Evolutionary conservation across 2,797 vertebrate species (phyloP).

Genomic region (Acrossocheilus wenchowensis): DNA sequence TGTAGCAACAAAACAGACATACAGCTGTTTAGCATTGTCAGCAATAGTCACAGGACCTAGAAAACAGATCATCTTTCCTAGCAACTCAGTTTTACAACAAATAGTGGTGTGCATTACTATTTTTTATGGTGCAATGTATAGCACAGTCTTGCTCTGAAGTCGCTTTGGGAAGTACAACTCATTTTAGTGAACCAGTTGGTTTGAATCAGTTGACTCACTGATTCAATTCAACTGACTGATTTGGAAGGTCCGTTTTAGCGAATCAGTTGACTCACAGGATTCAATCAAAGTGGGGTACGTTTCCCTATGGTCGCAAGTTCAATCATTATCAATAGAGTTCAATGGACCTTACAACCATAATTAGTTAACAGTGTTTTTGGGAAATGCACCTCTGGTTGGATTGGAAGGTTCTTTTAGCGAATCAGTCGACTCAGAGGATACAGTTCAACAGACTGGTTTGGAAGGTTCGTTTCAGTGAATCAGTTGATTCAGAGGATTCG

Average conservation of each 20-base stretch:
- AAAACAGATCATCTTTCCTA: neutral
- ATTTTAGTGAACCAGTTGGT: neutral
- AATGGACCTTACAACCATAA: no score
- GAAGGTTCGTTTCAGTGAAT: no score
- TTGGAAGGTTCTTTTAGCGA: neutral
- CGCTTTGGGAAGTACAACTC: neutral
- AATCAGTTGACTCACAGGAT: neutral
- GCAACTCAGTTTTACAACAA: neutral
- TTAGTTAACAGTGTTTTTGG: no score
- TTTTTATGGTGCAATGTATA: neutral
- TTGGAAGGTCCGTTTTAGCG: neutral
- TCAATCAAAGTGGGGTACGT: no score
- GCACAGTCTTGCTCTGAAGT: neutral
- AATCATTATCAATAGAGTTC: no score
- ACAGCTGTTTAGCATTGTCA: constrained; percentile 5
- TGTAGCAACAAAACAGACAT: accelerated
- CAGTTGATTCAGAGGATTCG: no score
- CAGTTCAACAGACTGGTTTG: no score
- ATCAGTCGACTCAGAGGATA: neutral
- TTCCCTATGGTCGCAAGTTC: no score
- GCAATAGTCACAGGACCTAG: neutral
- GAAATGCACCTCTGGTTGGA: neutral
- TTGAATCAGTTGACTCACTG: neutral
- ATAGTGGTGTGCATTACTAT: neutral
- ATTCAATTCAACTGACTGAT: neutral